Evolutionary conservation across 2,113 vertebrate species (phyloP).

Genomic region (Emydura subglobosa): DNA sequence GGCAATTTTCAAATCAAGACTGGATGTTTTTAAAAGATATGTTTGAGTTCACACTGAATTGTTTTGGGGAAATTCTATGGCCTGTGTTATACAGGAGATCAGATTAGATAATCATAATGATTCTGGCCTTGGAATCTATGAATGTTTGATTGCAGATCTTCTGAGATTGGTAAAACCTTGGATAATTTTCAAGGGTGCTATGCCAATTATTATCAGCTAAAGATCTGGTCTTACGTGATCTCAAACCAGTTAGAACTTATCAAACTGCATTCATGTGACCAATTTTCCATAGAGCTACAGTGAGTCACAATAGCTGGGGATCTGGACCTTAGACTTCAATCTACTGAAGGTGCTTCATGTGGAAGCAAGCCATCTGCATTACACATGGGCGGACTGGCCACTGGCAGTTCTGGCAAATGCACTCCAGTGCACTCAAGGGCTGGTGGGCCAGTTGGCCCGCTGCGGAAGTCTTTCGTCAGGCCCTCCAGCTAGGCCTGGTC

Average conservation of each 20-base stretch:
- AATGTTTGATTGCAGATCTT: neutral
- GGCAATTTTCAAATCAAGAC: neutral
- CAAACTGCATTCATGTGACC: neutral
- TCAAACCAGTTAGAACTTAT: neutral
- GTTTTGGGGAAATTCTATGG: neutral
- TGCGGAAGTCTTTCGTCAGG: no score
- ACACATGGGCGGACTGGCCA: no score
- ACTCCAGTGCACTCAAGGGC: no score
- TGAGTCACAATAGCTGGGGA: neutral
- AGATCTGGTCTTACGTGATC: neutral
- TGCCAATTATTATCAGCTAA: neutral
- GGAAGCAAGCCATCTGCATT: neutral
- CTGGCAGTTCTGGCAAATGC: no score
- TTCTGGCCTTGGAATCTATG: neutral
- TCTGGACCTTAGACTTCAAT: neutral
- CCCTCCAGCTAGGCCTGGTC: no score
- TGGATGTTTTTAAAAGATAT: neutral
- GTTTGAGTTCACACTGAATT: neutral
- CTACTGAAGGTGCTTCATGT: neutral
- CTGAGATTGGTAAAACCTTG: neutral
- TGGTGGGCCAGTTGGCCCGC: no score
- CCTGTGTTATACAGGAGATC: neutral
- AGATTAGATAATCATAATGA: neutral
- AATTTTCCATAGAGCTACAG: neutral
- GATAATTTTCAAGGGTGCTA: neutral